Evolutionary conservation across 1,140 invertebrate genomes (phyloP).

Genomic region (Brachystomella parvula): DNA sequence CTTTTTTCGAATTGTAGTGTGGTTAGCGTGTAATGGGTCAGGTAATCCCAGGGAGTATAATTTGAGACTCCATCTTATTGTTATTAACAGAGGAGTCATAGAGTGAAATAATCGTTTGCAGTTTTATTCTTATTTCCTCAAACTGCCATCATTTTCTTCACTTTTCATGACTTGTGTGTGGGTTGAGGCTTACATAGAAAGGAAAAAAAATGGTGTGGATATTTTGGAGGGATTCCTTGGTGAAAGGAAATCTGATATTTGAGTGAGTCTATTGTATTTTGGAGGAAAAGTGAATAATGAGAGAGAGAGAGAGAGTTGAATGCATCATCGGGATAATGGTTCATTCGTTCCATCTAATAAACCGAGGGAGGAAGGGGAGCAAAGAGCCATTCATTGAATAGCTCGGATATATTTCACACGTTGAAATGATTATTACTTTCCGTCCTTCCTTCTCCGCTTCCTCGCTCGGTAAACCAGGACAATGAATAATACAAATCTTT

Average conservation of each 20-base stretch:
- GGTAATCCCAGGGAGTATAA: no score
- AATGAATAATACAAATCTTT: conserved; percentile 6
- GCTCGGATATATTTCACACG: conserved; percentile 30
- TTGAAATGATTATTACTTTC: conserved; percentile 16
- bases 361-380: neutral
- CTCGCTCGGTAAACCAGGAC: neutral
- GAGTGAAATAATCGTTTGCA: neutral
- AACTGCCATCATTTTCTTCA: neutral
- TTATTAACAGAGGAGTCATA: neutral
- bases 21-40: neutral
- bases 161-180: neutral
- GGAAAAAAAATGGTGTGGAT: neutral
- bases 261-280: neutral
- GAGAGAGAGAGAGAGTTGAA: conserved; percentile 13
- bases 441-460: neutral
- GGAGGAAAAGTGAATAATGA: conserved; percentile 9
- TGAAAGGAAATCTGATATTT: neutral
- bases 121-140: neutral
- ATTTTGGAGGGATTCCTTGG: neutral
- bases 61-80: no score
- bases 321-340: neutral
- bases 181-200: neutral
- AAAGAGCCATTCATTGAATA: conserved; percentile 13
- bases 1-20: neutral
- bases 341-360: conserved; percentile 11